Conservation (phyloP, 2,888 invertebrate species). For the Melanotus villosus region DNA sequence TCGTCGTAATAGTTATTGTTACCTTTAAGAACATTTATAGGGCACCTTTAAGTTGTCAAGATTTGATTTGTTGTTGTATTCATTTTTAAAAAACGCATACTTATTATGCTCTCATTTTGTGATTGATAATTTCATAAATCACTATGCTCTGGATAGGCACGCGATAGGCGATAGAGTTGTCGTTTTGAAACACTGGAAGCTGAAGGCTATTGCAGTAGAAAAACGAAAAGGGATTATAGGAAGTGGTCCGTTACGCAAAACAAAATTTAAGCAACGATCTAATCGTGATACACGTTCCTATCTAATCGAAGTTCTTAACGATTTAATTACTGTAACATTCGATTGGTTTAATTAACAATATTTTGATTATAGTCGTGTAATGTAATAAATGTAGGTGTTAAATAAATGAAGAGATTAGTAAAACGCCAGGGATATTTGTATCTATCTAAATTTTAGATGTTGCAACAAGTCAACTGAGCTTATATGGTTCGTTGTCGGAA, state of each 20-base stretch:
- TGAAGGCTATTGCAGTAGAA: background rate
- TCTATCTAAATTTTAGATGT: conserved; percentile 17
- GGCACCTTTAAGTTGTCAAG: conserved; percentile 24
- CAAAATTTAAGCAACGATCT: too few species aligned
- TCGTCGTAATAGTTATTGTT: conserved; percentile 29
- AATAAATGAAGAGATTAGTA: conserved; percentile 26
- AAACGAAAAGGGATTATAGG: too few species aligned
- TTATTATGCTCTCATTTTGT: conserved; percentile 1
- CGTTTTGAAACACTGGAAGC: background rate
- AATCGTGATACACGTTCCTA: too few species aligned
- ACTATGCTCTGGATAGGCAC: background rate
- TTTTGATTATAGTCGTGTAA: conserved; percentile 15
- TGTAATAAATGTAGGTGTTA: conserved; percentile 4
- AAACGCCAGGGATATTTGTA: conserved; percentile 4
- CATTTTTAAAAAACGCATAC: conserved; percentile 12
- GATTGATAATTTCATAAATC: conserved; percentile 17
- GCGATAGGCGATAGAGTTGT: background rate
- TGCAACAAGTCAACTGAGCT: conserved; percentile 5
- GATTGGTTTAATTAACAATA: conserved; percentile 5
- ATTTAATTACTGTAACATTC: too few species aligned
- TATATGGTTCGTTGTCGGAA: conserved; percentile 5
- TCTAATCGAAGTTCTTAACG: too few species aligned
- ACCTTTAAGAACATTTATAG: conserved; percentile 20
- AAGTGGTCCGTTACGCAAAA: too few species aligned
- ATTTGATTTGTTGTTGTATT: conserved; percentile 25